phyloP scores from a whole-genome alignment of 2,888 invertebrate species.

The Cheilosia scutellata region DNA sequence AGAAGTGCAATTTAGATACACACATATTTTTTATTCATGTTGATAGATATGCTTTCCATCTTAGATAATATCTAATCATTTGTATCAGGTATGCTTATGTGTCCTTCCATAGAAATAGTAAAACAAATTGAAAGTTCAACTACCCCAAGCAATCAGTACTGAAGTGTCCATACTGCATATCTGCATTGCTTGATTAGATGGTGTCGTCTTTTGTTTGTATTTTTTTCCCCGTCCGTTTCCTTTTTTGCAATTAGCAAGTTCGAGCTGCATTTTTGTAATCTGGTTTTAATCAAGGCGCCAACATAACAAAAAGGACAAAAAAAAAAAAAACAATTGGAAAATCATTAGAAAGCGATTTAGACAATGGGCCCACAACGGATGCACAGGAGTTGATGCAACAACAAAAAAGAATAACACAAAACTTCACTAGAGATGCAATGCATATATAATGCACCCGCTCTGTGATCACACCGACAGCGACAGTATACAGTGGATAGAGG shows the following conservation, averaged over 20 bases:
- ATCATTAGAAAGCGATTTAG: conserved; percentile 76
- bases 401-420: conserved; percentile 35
- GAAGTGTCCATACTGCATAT: conserved; percentile 50
- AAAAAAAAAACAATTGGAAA: conserved; percentile 67
- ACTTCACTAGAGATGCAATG: conserved; percentile 45
- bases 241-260: conserved; percentile 71
- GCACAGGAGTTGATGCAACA: conserved; percentile 35
- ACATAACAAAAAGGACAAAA: conserved; percentile 17
- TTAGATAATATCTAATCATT: neutral
- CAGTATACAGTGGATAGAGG: neutral
- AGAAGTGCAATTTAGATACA: neutral
- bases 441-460: conserved; percentile 51
- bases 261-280: conserved; percentile 56
- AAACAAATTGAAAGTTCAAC: conserved; percentile 41
- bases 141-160: conserved; percentile 58
- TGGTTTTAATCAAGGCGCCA: conserved; percentile 68
- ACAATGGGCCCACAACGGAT: conserved; percentile 68
- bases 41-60: neutral
- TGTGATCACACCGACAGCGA: conserved; percentile 33
- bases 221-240: neutral
- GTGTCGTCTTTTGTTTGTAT: conserved; percentile 61
- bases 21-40: neutral
- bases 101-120: neutral
- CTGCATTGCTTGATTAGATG: conserved; percentile 70
- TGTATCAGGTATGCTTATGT: neutral